Percentiles rank a stretch among this genome's conserved stretches.
Conservation (phyloP, 1,140 invertebrate genomes). For the Bombus confusus region DNA sequence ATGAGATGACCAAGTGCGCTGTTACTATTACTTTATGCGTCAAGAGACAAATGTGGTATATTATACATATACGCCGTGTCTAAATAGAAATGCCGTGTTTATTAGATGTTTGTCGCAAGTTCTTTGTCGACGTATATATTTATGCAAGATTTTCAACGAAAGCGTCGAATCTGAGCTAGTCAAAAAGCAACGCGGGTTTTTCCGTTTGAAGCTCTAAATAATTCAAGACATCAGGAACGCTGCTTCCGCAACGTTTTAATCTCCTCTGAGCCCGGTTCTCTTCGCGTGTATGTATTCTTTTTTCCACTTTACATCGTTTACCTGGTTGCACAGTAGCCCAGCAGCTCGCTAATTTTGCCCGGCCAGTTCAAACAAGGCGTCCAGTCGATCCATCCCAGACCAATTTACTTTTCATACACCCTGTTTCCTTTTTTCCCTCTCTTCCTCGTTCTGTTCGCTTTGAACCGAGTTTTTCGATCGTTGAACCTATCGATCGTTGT, state of each 20-base stretch:
- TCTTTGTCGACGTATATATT: no score
- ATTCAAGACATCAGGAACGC: neutral
- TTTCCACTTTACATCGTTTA: neutral
- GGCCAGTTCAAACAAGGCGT: conserved; percentile 7
- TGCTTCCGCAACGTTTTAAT: neutral
- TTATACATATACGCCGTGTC: no score
- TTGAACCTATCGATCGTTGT: neutral
- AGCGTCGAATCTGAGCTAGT: neutral
- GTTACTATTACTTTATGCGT: no score
- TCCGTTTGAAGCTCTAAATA: neutral
- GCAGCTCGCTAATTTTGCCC: conserved; percentile 1
- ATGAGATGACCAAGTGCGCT: no score
- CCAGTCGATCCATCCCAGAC: neutral
- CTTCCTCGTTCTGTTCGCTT: neutral
- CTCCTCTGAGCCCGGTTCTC: neutral
- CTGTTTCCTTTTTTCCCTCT: neutral
- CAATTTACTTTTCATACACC: conserved; percentile 7
- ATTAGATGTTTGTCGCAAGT: no score
- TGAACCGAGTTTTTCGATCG: neutral
- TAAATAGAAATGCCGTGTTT: no score
- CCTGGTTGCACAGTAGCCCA: neutral
- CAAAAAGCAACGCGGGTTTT: neutral
- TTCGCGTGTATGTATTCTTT: neutral
- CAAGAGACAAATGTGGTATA: no score
- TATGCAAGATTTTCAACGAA: no score